These are phyloP conservation scores for Mustela nigripes DNA, from an alignment of 2,113 vertebrate genomes.

Conservation along the genomic window DNA sequence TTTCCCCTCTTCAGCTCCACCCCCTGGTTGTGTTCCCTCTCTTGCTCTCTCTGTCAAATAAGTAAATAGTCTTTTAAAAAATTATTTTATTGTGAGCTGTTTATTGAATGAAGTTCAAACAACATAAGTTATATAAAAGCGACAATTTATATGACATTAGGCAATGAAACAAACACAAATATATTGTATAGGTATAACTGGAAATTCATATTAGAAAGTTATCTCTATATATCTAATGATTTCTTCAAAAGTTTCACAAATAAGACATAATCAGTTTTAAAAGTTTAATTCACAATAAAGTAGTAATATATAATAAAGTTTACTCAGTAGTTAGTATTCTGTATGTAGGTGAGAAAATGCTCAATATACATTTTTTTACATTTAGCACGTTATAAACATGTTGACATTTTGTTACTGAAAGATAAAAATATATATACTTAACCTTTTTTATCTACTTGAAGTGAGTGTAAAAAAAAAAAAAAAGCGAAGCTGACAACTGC, in stretches of 20 bases:
- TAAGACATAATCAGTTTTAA: constrained; percentile 59
- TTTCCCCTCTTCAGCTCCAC: too few relatives aligned
- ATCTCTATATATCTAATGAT: neutral
- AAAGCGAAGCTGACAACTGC: neutral
- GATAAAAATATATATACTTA: constrained; percentile 75
- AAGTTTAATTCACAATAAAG: constrained; percentile 71
- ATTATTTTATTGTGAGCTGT: constrained; percentile 1
- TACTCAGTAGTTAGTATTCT: constrained; percentile 62
- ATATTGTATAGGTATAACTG: neutral
- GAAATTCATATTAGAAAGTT: neutral
- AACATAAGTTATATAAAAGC: constrained; percentile 35
- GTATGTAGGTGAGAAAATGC: constrained; percentile 61
- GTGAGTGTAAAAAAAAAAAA: constrained; percentile 42
- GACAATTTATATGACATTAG: neutral
- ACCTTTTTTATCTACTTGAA: constrained; percentile 65
- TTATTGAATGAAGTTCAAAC: neutral
- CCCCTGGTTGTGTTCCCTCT: too few relatives aligned
- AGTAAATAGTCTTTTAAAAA: too few relatives aligned
- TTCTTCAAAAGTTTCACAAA: neutral
- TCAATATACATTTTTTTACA: constrained; percentile 69
- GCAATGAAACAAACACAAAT: neutral
- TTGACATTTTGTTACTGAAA: constrained; percentile 61
- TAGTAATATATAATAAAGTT: constrained; percentile 50
- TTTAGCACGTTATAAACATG: constrained; percentile 74
- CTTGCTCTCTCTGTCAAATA: too few relatives aligned